A percentile compares a stretch with the other conserved stretches of the same genome.
phyloP scores from a whole-genome alignment of 1,140 invertebrate species.

The Drosophila guanche region DNA sequence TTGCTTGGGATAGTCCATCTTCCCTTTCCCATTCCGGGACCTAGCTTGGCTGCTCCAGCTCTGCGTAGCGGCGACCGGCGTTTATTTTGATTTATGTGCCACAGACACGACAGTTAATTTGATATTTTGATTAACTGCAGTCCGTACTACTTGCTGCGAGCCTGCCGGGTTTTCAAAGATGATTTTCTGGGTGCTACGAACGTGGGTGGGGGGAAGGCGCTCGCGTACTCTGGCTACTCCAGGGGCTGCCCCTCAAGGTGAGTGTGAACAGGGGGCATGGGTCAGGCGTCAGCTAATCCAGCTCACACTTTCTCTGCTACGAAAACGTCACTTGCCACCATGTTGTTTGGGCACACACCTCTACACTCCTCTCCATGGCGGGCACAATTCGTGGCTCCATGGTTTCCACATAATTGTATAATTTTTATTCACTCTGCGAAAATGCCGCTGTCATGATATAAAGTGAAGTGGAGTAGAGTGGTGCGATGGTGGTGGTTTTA shows the following conservation, averaged over 20 bases:
- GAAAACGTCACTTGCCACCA: constrained; percentile 23
- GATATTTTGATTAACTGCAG: constrained; percentile 83
- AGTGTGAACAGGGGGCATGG: constrained; percentile 24
- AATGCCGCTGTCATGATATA: constrained; percentile 68
- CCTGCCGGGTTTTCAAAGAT: constrained; percentile 30
- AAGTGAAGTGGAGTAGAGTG: constrained; percentile 47
- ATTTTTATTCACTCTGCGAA: constrained; percentile 78
- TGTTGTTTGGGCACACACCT: neutral
- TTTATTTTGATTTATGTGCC: constrained; percentile 82
- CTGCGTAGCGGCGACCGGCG: constrained; percentile 44
- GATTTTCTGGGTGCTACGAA: too few relatives aligned
- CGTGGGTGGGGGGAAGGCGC: neutral
- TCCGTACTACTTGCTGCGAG: constrained; percentile 19
- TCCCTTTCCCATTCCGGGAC: too few relatives aligned
- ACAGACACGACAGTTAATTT: constrained; percentile 83
- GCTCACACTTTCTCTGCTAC: constrained; percentile 55
- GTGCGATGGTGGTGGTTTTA: constrained; percentile 35
- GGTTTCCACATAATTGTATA: constrained; percentile 62
- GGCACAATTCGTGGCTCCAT: neutral
- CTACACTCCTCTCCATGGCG: constrained; percentile 15
- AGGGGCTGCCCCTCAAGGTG: neutral
- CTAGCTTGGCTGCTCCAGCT: constrained; percentile 12
- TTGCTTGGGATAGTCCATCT: neutral
- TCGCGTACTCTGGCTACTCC: too few relatives aligned
- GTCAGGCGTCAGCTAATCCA: constrained; percentile 61